A percentile compares a stretch with the other conserved stretches of the same genome.
Conservation (phyloP, 2,113 vertebrate species). For the Oreochromis niloticus region DNA sequence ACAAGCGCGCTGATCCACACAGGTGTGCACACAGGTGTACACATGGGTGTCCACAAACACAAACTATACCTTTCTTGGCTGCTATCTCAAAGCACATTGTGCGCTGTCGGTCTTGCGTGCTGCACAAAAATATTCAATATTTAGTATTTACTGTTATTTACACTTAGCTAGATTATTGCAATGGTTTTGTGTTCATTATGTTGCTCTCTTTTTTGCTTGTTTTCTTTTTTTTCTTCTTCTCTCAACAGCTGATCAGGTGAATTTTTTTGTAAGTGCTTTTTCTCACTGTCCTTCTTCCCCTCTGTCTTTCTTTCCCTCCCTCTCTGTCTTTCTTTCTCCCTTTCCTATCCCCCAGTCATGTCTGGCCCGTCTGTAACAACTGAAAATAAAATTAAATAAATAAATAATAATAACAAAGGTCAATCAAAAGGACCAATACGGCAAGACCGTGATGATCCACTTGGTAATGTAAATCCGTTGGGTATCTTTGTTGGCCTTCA, state of each 20-base stretch:
- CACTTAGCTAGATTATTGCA: accelerated
- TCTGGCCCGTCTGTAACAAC: not conserved
- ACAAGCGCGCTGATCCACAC: not conserved
- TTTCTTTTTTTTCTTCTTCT: not conserved
- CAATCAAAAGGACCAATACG: not conserved
- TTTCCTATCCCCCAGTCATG: not conserved
- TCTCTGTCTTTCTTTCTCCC: not conserved
- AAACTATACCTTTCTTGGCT: not conserved
- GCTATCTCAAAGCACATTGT: not conserved
- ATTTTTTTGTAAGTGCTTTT: not conserved
- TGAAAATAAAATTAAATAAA: not conserved
- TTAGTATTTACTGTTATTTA: not conserved
- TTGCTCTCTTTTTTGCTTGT: not conserved
- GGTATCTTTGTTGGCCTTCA: not conserved
- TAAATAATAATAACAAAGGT: not conserved
- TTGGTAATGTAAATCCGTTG: accelerated
- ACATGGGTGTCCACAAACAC: not conserved
- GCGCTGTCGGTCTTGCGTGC: accelerated
- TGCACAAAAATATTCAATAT: not conserved
- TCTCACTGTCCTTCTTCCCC: not conserved
- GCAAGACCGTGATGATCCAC: accelerated
- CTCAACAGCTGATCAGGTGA: not conserved
- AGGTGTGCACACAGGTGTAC: not conserved
- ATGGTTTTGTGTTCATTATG: not conserved
- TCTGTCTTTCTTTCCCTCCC: not conserved